Evolutionary conservation across 2,888 invertebrate species (phyloP).

Genomic region (Aspidiotus destructor): DNA sequence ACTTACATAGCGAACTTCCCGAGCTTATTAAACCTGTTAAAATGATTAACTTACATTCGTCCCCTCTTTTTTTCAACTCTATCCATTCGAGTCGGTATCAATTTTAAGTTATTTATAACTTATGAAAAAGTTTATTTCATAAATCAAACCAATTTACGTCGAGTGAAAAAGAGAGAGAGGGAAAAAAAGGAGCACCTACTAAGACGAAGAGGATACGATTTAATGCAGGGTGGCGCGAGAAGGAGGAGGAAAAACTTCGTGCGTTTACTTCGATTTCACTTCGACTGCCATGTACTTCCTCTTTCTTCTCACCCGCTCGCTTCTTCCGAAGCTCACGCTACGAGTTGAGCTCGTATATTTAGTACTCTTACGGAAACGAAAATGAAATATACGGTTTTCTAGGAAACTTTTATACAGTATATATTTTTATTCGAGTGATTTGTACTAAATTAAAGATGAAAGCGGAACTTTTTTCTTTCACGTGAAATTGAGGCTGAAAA

Average conservation of each 20-base stretch:
- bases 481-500: background rate
- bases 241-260: background rate
- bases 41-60: background rate
- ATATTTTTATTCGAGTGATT: constrained; percentile 27
- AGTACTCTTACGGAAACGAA: background rate
- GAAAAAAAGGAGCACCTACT: background rate
- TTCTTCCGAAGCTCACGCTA: no score
- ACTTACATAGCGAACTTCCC: background rate
- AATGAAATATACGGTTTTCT: constrained; percentile 21
- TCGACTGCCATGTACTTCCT: no score
- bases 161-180: background rate
- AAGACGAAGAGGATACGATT: no score
- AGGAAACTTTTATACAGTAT: constrained; percentile 11
- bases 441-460: constrained; percentile 28
- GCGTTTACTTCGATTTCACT: background rate
- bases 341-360: no score
- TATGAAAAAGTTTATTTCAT: background rate
- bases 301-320: no score
- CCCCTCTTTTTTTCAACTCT: no score
- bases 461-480: constrained; percentile 16
- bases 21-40: background rate
- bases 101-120: constrained; percentile 1
- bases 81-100: background rate
- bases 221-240: no score
- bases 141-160: constrained; percentile 2